These are phyloP conservation scores for Argyrosomus japonicus DNA, from an alignment of 2,113 vertebrate species.

Conservation along the genomic window DNA sequence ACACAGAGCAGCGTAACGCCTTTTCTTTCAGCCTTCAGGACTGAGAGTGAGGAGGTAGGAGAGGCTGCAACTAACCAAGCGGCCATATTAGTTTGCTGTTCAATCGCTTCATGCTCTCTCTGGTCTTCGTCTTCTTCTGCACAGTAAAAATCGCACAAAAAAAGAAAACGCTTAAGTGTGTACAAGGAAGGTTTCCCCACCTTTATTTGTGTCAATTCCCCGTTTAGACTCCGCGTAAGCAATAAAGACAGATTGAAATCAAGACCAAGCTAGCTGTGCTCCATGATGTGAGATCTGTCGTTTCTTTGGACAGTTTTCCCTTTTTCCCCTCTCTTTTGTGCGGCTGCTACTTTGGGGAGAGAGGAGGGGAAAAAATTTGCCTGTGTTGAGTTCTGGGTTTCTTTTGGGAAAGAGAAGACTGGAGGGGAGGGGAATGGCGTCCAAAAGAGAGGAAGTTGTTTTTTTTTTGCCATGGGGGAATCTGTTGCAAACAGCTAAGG, in stretches of 20 bases:
- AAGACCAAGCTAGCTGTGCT: conserved; percentile 45
- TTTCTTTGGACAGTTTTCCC: conserved; percentile 67
- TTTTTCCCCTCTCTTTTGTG: conserved; percentile 69
- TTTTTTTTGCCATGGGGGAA: conserved; percentile 82
- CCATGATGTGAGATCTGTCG: conserved; percentile 60
- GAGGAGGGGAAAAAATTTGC: conserved; percentile 78
- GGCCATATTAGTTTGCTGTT: conserved; percentile 71
- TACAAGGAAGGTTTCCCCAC: conserved; percentile 55
- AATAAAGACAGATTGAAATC: conserved; percentile 43
- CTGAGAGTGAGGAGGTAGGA: conserved; percentile 50
- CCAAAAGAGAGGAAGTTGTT: conserved; percentile 73
- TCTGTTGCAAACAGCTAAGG: conserved; percentile 86
- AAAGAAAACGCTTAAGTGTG: conserved; percentile 21
- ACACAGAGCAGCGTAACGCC: conserved; percentile 52
- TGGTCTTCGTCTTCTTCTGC: conserved; percentile 32
- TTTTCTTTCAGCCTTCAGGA: conserved; percentile 68
- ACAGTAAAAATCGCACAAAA: conserved; percentile 32
- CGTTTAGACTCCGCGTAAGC: conserved; percentile 16
- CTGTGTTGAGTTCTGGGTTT: conserved; percentile 83
- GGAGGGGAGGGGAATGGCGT: conserved; percentile 67
- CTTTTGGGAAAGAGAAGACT: conserved; percentile 85
- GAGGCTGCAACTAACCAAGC: conserved; percentile 55
- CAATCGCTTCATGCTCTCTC: conserved; percentile 36
- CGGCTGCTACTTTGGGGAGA: conserved; percentile 76
- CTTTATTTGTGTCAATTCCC: conserved; percentile 64